Evolutionary conservation across 2,797 vertebrate species (phyloP).

Genomic region (Leptatherina wallacei): DNA sequence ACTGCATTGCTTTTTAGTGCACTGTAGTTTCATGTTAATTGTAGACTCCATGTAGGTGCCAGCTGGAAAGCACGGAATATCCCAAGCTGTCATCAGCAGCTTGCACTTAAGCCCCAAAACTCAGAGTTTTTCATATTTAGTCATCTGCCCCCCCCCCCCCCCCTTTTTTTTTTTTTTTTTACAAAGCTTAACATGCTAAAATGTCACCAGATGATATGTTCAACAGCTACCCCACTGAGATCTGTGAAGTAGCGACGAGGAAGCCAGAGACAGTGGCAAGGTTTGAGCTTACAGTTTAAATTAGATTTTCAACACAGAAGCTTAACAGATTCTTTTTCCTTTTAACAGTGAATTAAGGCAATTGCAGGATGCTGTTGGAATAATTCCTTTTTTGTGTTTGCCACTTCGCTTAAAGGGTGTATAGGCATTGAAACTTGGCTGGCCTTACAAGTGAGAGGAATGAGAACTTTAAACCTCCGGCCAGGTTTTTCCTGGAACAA

Average conservation of each 20-base stretch:
- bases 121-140: slow-evolving; percentile 43
- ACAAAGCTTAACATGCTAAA: slow-evolving; percentile 30
- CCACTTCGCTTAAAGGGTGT: slow-evolving; percentile 69
- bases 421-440: slow-evolving; percentile 73
- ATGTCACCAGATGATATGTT: slow-evolving; percentile 43
- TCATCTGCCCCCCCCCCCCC: slow-evolving; percentile 40
- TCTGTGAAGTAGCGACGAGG: slow-evolving; percentile 13
- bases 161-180: slow-evolving; percentile 15
- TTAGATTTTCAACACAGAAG: slow-evolving; percentile 27
- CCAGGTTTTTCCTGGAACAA: slow-evolving; percentile 82
- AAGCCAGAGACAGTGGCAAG: slow-evolving; percentile 36
- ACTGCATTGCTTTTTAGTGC: slow-evolving; percentile 68
- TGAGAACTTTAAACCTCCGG: slow-evolving; percentile 81
- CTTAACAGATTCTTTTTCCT: slow-evolving; percentile 32
- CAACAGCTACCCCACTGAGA: slow-evolving; percentile 38
- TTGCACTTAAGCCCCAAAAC: slow-evolving; percentile 52
- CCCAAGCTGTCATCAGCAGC: slow-evolving; percentile 64
- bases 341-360: slow-evolving; percentile 49
- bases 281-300: slow-evolving; percentile 23
- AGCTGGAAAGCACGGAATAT: slow-evolving; percentile 62
- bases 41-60: slow-evolving; percentile 54
- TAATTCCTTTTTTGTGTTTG: slow-evolving; percentile 67
- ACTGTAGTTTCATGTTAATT: slow-evolving; percentile 67
- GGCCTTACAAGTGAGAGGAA: slow-evolving; percentile 73
- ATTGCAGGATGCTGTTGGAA: slow-evolving; percentile 62